Evolutionary conservation across 2,113 vertebrate species (phyloP).

Genomic region (Phyllostomus discolor): DNA sequence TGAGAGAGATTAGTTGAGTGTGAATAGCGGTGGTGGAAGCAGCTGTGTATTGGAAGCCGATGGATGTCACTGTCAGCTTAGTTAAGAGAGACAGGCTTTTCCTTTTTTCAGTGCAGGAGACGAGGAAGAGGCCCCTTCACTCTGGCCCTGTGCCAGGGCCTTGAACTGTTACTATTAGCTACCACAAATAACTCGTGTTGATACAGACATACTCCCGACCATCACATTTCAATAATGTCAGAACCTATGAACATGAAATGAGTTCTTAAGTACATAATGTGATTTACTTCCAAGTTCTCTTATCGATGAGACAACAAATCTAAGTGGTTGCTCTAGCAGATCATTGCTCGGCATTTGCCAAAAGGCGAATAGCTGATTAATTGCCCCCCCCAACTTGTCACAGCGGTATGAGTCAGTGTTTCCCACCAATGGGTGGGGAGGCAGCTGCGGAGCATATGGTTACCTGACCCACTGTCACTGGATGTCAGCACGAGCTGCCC

Average conservation of each 20-base stretch:
- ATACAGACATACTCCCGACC: not conserved
- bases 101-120: not conserved
- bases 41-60: not conserved
- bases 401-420: not conserved
- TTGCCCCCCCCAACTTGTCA: not conserved
- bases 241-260: not conserved
- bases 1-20: not conserved
- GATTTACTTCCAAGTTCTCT: not conserved
- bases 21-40: not conserved
- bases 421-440: not conserved
- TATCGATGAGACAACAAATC: not conserved
- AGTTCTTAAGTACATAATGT: not conserved
- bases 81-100: not conserved
- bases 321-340: not conserved
- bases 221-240: not conserved
- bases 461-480: not conserved
- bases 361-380: not conserved
- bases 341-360: not conserved
- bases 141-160: not conserved
- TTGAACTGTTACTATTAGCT: not conserved
- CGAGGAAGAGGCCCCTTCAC: not conserved
- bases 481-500: not conserved
- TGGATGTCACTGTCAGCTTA: not conserved
- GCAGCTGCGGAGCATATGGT: not conserved
- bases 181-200: not conserved